phyloP scores from a whole-genome alignment of 2,888 invertebrate species.

The Caenorhabditis wallacei region DNA sequence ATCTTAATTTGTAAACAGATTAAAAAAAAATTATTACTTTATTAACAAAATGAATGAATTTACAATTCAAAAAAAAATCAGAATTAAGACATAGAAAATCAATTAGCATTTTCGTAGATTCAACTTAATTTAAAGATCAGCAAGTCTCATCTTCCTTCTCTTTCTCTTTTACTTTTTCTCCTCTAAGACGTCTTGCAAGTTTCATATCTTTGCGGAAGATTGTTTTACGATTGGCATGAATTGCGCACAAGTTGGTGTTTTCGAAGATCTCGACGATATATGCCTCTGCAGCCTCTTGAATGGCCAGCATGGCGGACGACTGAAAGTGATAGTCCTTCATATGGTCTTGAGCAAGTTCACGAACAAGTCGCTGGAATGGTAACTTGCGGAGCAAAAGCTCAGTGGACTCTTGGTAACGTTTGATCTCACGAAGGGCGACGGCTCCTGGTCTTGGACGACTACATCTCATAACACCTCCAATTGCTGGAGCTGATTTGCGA shows the following conservation, averaged over 20 bases:
- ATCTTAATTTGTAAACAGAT: too few relatives aligned
- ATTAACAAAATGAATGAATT: too few relatives aligned
- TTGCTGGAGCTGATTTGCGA: constrained; percentile 90
- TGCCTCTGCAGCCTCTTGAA: neutral
- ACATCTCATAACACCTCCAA: constrained; percentile 91
- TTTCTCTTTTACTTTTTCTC: too few relatives aligned
- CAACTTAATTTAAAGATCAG: too few relatives aligned
- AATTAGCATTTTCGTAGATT: too few relatives aligned
- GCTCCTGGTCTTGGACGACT: constrained; percentile 97
- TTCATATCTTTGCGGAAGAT: neutral
- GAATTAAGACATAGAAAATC: too few relatives aligned
- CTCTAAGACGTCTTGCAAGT: neutral
- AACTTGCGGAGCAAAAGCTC: constrained; percentile 86
- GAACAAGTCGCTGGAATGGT: constrained; percentile 68
- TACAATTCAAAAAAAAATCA: too few relatives aligned
- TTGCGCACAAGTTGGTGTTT: neutral
- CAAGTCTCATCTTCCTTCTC: too few relatives aligned
- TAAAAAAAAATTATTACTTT: too few relatives aligned
- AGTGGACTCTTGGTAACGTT: constrained; percentile 96
- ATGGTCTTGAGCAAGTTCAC: constrained; percentile 32
- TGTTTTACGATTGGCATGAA: neutral
- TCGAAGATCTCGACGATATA: neutral
- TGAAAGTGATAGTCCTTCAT: too few relatives aligned
- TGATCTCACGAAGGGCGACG: constrained; percentile 95
- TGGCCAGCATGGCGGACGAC: too few relatives aligned